Evolutionary conservation across 2,797 vertebrate genomes (phyloP), one percentile per base, ranked within the genome.

Genomic region (Hippopotamyrus pictus): DNA sequence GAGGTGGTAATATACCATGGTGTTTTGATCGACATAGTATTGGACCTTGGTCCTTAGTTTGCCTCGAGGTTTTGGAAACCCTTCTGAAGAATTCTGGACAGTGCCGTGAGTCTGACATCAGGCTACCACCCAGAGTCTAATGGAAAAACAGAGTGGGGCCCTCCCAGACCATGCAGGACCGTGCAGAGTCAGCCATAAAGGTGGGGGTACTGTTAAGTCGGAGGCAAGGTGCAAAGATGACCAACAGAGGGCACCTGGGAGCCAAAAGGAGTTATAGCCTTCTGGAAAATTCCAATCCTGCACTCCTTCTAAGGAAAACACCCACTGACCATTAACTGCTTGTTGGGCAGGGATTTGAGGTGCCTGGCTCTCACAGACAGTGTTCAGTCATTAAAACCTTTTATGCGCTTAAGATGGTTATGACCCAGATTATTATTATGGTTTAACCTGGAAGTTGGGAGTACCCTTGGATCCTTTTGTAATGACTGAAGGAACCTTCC

Each of bases 1-100:
- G 69, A 76, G 69, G 33, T 76, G 69, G 69, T 76, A 76, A 76
- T 76, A 76, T 76, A 76, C 69, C 14, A 76, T 76, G 33, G 69
- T 37, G 29, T 37, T 73, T 37, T 37, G 14, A 17, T 6, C 17
- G 65, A 73, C 65, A 73, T 33, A 73, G 65, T 73, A 73, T 33
- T 37, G 65, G 65, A 33, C 65, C 29, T 33, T 33, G 12, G 65
- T 73, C 65, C 29, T 73, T 73, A 73, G 65, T 73, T 73, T 37
- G 65, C 29, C 12, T 73, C 5, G 29, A 73, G 65, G 65, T 33
- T 33, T 73, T 33, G 33, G 65, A 33, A 73, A 17, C 4, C 29
- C 29, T 73, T 73, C 29, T 73, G 65, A 73, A 73, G 65, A 37
- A 73, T 73, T 73, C 29, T 37, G 65, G 29, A 14, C 29, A 37